These are phyloP conservation scores for Chrysogorgia sp. DNA, from an alignment of 92 coral and sea anemone species.

Conservation along the genomic window DNA sequence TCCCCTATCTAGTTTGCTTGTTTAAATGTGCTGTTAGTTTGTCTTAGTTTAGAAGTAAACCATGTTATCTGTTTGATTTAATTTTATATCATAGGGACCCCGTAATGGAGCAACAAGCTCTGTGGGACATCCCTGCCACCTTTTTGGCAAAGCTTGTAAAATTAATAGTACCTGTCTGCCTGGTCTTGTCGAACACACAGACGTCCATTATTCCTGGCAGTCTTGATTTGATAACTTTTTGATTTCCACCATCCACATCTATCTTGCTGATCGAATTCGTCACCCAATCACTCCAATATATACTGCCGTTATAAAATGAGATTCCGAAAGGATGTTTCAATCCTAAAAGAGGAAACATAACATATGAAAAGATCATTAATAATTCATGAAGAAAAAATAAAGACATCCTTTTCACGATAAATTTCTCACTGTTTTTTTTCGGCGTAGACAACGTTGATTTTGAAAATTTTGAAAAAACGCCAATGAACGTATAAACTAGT, in stretches of 20 bases:
- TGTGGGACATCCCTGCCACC: too few relatives aligned
- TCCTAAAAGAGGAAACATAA: background rate
- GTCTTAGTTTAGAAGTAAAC: too few relatives aligned
- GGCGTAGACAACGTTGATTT: too few relatives aligned
- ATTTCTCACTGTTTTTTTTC: too few relatives aligned
- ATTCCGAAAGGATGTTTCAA: slow-evolving; percentile 70
- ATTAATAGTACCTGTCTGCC: slow-evolving; percentile 81
- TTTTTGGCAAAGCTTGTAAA: too few relatives aligned
- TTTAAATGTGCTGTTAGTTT: too few relatives aligned
- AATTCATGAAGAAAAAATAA: background rate
- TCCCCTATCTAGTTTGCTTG: too few relatives aligned
- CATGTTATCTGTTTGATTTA: too few relatives aligned
- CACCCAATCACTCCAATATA: slow-evolving; percentile 89
- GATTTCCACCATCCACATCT: slow-evolving; percentile 14
- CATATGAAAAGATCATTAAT: background rate
- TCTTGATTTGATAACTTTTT: slow-evolving; percentile 45
- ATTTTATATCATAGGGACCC: too few relatives aligned
- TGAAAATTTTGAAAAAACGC: too few relatives aligned
- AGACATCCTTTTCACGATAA: background rate
- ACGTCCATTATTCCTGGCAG: slow-evolving; percentile 59
- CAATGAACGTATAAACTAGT: too few relatives aligned
- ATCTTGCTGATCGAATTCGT: slow-evolving; percentile 52
- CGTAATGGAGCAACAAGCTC: too few relatives aligned
- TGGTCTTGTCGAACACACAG: slow-evolving; percentile 58
- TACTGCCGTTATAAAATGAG: slow-evolving; percentile 43